These are phyloP conservation scores for Eupithecia pulchellata DNA, from an alignment of 2,888 invertebrate genomes.

Conservation along the genomic window DNA sequence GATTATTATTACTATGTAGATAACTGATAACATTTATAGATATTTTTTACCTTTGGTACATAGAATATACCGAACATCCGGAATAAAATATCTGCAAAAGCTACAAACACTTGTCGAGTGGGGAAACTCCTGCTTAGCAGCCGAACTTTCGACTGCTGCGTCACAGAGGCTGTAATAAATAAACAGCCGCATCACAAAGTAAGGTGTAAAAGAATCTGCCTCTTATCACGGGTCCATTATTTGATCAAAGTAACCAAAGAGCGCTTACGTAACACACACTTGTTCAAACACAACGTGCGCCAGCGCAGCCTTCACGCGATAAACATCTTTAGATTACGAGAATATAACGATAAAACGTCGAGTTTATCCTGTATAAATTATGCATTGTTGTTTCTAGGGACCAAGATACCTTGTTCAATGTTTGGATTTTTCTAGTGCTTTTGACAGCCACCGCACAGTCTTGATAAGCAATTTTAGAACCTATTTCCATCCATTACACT, in stretches of 20 bases:
- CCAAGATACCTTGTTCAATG: background rate
- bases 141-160: background rate
- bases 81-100: background rate
- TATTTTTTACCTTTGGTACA: too few species aligned
- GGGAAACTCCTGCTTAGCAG: background rate
- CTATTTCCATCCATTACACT: background rate
- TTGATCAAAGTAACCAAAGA: slow-evolving; percentile 21
- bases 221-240: slow-evolving; percentile 15
- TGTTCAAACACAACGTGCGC: slow-evolving; percentile 60
- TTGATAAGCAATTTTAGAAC: background rate
- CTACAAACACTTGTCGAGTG: background rate
- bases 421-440: background rate
- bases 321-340: slow-evolving; percentile 47
- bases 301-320: slow-evolving; percentile 51
- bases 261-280: slow-evolving; percentile 51
- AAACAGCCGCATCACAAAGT: background rate
- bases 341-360: slow-evolving; percentile 39
- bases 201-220: slow-evolving; percentile 1
- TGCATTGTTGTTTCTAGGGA: slow-evolving; percentile 13
- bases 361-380: slow-evolving; percentile 33
- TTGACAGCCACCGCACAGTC: background rate
- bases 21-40: too few species aligned
- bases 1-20: too few species aligned
- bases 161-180: background rate
- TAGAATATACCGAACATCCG: too few species aligned